Base-by-base conservation (phyloP, 2,888 invertebrate genomes). In the Cantharis rufa region DNA sequence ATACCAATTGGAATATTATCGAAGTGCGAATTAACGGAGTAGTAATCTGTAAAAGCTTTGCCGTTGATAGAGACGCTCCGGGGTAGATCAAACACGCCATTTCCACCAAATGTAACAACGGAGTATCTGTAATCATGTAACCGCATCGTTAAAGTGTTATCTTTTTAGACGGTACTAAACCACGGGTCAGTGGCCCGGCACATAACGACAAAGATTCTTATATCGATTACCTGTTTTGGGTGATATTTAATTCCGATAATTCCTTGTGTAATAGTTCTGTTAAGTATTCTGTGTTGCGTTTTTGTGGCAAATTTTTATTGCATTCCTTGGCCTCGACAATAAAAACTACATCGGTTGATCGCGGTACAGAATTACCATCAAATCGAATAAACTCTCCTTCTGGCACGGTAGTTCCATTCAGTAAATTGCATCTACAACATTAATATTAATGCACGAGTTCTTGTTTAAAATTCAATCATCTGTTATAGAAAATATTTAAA, bases 261-360 rank as follows among this genome's bases (percentile, higher is more conserved):
- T 95, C 95, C 80, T 92, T 93, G 80, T 93, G 92, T 64, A 96
- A 87, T 10, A 92, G 91, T 68, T 91, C 90, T 0, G 94, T 87
- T 62, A 96, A 89, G 4, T 91, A 88, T 83, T 94, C 93, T 71
- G 96, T 91, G 82, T 93, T 95, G 83, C 92, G 93, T 72, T 89
- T 90, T 75, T 90, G 90, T 61, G 91, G 90, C 1, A 95, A 86
- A 81, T 94, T 92, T 79, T 90, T 90, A 88, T 97, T 98, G 87
- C 98, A 98, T 5, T 90, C 89, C 82, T 94, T 94, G 1, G 96
- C 96, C 85, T 98, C 97, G 0, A 98, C 91, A 72, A 98, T 92
- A 87, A 98, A 95, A 72, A 98, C 95, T 0, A 97, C 90, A 88
- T 98, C 98, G 2, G 94, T 93, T 4, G 95, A 94, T 79, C 89